phyloP scores from a whole-genome alignment of 2,113 vertebrate species.

The Scolopax mira region DNA sequence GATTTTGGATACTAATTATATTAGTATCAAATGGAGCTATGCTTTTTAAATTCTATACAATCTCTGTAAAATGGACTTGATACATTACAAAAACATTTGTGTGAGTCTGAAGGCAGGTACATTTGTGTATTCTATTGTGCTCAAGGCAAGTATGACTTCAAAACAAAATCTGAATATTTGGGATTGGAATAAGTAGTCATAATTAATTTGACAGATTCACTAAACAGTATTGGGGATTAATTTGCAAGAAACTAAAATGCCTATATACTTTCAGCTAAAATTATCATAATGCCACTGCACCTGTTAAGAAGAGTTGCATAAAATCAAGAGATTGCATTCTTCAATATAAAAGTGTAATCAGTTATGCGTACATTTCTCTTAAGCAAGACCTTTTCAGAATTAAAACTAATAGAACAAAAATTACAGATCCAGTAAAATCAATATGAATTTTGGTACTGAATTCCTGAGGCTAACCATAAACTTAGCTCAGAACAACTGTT shows the following conservation, averaged over 20 bases:
- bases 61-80: background rate
- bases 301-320: background rate
- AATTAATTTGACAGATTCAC: slow-evolving; percentile 3
- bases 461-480: background rate
- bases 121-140: background rate
- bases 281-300: background rate
- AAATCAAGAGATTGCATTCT: background rate
- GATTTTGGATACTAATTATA: background rate
- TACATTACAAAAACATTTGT: background rate
- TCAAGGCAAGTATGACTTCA: background rate
- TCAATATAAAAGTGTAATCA: background rate
- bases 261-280: background rate
- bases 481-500: background rate
- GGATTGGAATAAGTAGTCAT: background rate
- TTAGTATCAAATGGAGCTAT: background rate
- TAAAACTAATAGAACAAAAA: background rate
- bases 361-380: background rate
- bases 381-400: background rate
- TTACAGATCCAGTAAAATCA: background rate
- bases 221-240: background rate
- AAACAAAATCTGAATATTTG: background rate
- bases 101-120: background rate
- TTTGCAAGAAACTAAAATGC: background rate
- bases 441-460: background rate
- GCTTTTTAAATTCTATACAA: background rate